Conservation (phyloP, 2,888 invertebrate species). For the Temnothorax rugatulus region DNA sequence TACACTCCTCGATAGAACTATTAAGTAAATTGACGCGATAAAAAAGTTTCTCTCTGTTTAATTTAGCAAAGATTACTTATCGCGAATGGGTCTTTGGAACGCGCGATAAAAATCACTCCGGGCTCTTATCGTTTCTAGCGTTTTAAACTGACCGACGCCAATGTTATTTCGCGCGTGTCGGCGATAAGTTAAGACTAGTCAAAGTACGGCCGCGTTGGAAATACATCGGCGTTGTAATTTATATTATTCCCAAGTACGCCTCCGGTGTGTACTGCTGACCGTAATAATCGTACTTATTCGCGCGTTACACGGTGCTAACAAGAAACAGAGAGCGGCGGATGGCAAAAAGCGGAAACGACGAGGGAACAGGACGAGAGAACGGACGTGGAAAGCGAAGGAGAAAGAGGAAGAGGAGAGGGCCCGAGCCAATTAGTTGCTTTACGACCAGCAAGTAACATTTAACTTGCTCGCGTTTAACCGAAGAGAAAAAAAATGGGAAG, state of each 20-base stretch:
- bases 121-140: conserved; percentile 5
- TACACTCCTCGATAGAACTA: conserved; percentile 61
- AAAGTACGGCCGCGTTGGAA: conserved; percentile 47
- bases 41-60: neutral
- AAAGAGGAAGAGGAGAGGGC: neutral
- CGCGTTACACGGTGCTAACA: conserved; percentile 56
- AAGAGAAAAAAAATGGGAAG: conserved; percentile 2
- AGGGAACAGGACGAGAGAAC: neutral
- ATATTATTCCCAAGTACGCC: conserved; percentile 54
- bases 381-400: neutral
- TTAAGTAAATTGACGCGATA: neutral
- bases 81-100: neutral
- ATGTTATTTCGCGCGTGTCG: conserved; percentile 50
- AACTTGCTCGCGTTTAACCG: conserved; percentile 45
- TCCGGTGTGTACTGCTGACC: conserved; percentile 52
- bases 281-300: conserved; percentile 56
- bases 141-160: conserved; percentile 28
- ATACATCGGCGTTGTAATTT: conserved; percentile 51
- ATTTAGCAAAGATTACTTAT: conserved; percentile 2
- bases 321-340: conserved; percentile 47
- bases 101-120: conserved; percentile 7
- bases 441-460: conserved; percentile 48
- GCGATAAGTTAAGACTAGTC: conserved; percentile 53
- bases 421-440: conserved; percentile 51
- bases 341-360: conserved; percentile 51